phyloP scores from a whole-genome alignment of 2,888 invertebrate species.

The Pheosia gnoma region DNA sequence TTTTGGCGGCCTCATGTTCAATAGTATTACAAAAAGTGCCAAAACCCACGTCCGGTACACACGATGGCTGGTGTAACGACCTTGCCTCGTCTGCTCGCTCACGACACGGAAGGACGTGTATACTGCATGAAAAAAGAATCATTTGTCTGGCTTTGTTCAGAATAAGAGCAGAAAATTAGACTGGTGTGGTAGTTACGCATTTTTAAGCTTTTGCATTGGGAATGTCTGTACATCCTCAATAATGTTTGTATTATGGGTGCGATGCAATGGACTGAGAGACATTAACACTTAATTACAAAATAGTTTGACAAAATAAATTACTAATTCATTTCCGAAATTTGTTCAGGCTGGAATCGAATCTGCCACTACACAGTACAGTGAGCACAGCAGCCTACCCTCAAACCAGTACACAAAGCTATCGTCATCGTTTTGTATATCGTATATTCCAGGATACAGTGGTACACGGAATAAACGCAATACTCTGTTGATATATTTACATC shows the following conservation, averaged over 20 bases:
- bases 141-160: constrained; percentile 6
- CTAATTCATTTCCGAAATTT: too few relatives aligned
- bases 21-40: constrained; percentile 24
- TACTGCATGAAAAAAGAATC: constrained; percentile 33
- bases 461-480: background rate
- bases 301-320: too few relatives aligned
- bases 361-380: too few relatives aligned
- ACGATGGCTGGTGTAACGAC: constrained; percentile 36
- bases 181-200: background rate
- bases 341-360: too few relatives aligned
- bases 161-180: background rate
- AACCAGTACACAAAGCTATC: too few relatives aligned
- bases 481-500: background rate
- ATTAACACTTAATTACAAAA: too few relatives aligned
- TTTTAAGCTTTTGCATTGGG: too few relatives aligned
- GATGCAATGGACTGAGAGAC: too few relatives aligned
- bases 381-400: too few relatives aligned
- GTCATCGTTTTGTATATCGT: too few relatives aligned
- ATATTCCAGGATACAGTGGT: background rate
- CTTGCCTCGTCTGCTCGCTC: constrained; percentile 36
- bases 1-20: constrained; percentile 5
- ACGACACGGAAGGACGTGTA: constrained; percentile 38
- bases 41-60: constrained; percentile 30
- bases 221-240: too few relatives aligned
- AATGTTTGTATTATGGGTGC: too few relatives aligned